phyloP scores from a whole-genome alignment of 1,140 invertebrate genomes.

The Heterodera carotae region DNA sequence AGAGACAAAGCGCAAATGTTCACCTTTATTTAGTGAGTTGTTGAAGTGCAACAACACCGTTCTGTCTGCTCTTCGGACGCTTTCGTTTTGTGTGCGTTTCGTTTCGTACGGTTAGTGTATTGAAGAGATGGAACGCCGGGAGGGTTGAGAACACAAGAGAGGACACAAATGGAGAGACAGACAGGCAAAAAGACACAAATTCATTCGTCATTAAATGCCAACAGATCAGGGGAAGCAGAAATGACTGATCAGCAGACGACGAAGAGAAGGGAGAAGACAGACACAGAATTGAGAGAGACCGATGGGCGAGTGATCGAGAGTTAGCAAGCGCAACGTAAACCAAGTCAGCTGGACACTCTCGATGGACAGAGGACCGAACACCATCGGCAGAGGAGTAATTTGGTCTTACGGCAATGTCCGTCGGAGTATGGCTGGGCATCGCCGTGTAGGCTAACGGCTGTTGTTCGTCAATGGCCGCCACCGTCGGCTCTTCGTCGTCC shows the following conservation, averaged over 20 bases:
- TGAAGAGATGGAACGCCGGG: not conserved
- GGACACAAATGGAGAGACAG: not conserved
- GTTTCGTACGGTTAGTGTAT: conserved; percentile 1
- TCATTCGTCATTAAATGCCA: not conserved
- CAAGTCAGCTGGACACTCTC: not conserved
- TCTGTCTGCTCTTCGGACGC: not conserved
- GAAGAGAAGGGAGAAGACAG: conserved; percentile 2
- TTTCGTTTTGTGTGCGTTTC: not conserved
- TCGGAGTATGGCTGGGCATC: conserved; percentile 55
- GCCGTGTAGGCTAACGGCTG: conserved; percentile 38
- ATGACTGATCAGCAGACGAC: not conserved
- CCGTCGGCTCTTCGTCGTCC: conserved; percentile 22
- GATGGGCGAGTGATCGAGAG: not conserved
- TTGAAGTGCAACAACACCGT: not conserved
- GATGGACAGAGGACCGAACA: no score
- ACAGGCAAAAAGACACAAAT: not conserved
- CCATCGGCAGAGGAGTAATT: conserved; percentile 20
- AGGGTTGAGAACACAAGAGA: not conserved
- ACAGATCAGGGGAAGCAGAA: not conserved
- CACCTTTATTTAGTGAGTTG: not conserved
- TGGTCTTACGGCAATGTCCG: conserved; percentile 59
- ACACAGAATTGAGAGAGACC: not conserved
- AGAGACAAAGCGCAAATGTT: not conserved
- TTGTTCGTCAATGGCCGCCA: conserved; percentile 41
- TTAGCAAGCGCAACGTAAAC: no score